Percentiles rank a stretch among this genome's conserved stretches.
Evolutionary conservation across 2,797 vertebrate species (phyloP).

Genomic region (Garrulus glandarius): DNA sequence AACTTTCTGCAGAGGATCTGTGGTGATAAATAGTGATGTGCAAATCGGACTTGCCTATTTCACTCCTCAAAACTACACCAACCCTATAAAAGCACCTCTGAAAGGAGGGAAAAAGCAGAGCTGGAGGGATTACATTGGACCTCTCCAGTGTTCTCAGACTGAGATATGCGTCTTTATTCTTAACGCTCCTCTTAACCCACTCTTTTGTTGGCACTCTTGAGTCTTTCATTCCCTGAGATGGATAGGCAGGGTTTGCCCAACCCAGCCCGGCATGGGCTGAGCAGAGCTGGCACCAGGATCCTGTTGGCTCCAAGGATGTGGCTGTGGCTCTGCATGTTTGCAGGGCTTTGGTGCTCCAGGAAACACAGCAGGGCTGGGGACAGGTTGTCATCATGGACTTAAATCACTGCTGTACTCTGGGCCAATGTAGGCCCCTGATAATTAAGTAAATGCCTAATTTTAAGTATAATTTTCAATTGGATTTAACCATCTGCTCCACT

Average conservation of each 20-base stretch:
- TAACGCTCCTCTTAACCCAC: neutral
- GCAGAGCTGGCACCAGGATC: neutral
- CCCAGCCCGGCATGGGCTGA: accelerated
- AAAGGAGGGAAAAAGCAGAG: neutral
- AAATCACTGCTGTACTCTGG: neutral
- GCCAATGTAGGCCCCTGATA: neutral
- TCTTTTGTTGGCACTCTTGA: neutral
- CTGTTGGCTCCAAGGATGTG: accelerated
- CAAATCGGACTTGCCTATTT: neutral
- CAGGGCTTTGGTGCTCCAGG: neutral
- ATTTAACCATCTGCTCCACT: neutral
- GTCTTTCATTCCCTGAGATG: neutral
- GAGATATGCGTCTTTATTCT: neutral
- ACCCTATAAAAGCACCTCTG: neutral
- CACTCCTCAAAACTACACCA: neutral
- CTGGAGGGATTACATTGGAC: neutral
- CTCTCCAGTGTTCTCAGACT: neutral
- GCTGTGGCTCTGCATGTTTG: accelerated
- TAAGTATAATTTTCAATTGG: neutral
- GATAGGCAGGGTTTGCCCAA: neutral
- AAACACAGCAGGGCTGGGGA: neutral
- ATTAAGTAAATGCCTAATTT: neutral
- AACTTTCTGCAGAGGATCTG: neutral
- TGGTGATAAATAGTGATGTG: neutral
- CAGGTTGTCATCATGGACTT: neutral